Percentiles rank a stretch among this genome's conserved stretches.
These are phyloP conservation scores for Stomorhina lunata DNA, from an alignment of 2,888 invertebrate species.

Conservation along the genomic window DNA sequence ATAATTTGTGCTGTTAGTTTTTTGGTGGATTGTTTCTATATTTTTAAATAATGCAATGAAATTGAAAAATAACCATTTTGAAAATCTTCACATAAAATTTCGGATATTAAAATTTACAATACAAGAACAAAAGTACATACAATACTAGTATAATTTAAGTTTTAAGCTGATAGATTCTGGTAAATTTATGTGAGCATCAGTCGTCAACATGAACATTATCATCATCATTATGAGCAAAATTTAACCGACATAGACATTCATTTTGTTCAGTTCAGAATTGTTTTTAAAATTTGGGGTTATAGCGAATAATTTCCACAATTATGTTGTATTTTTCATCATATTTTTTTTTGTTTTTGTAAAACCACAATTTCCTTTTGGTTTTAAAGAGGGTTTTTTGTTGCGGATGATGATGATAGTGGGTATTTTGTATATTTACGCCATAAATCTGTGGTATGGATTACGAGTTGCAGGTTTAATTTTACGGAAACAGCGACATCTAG, in stretches of 20 bases:
- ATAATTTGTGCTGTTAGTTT: slow-evolving; percentile 29
- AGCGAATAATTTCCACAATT: slow-evolving; percentile 24
- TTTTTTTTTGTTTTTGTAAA: slow-evolving; percentile 10
- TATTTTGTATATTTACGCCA: slow-evolving; percentile 1
- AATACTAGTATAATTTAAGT: slow-evolving; percentile 2
- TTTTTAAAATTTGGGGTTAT: neutral
- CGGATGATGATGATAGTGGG: too few species aligned
- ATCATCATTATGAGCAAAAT: neutral
- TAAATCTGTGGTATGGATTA: slow-evolving; percentile 47
- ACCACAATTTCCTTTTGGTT: slow-evolving; percentile 48
- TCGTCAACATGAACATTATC: neutral
- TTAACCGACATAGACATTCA: too few species aligned
- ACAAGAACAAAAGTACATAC: too few species aligned
- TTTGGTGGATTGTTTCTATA: neutral
- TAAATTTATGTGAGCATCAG: neutral
- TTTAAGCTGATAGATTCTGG: neutral
- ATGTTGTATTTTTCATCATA: neutral
- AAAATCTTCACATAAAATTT: neutral
- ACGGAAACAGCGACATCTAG: slow-evolving; percentile 33
- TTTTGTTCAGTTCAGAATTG: too few species aligned
- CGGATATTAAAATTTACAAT: neutral
- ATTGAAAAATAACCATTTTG: neutral
- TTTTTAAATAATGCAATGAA: neutral
- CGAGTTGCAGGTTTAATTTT: slow-evolving; percentile 27
- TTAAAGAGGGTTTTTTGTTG: neutral